Percentiles rank a stretch among this genome's conserved stretches.
These are phyloP conservation scores for Perognathus longimembris DNA, from an alignment of 2,113 vertebrate species.

Conservation along the genomic window DNA sequence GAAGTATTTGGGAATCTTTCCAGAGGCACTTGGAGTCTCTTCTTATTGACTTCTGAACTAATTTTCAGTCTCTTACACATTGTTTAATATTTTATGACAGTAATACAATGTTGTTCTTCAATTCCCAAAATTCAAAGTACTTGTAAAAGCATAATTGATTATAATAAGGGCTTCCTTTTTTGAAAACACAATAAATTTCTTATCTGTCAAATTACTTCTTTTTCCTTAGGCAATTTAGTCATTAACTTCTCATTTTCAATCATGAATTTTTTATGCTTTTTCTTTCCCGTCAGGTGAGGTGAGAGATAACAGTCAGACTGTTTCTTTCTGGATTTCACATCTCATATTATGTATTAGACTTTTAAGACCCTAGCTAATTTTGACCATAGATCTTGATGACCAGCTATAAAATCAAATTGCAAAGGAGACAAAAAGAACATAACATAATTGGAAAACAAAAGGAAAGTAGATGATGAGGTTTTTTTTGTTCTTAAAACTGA, in stretches of 20 bases:
- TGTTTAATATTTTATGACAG: conserved; percentile 39
- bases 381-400: background rate
- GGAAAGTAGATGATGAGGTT: background rate
- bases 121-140: conserved; percentile 26
- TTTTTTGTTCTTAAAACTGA: background rate
- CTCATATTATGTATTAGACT: background rate
- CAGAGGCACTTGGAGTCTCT: background rate
- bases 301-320: background rate
- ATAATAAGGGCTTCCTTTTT: conserved; percentile 36
- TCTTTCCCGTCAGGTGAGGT: conserved; percentile 15
- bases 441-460: background rate
- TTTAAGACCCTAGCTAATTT: conserved; percentile 32
- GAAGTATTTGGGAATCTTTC: background rate
- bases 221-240: conserved; percentile 47
- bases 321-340: conserved; percentile 1
- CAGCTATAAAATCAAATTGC: background rate
- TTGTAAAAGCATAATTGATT: conserved; percentile 52
- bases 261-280: conserved; percentile 22
- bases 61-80: conserved; percentile 40
- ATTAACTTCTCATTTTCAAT: conserved; percentile 62
- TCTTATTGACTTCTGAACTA: background rate
- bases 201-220: conserved; percentile 66
- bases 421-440: background rate
- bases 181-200: conserved; percentile 62
- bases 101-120: conserved; percentile 33